A percentile compares a stretch with the other conserved stretches of the same genome.
These are phyloP conservation scores for Notothenia coriiceps DNA, from an alignment of 2,113 vertebrate genomes.

Conservation along the genomic window DNA sequence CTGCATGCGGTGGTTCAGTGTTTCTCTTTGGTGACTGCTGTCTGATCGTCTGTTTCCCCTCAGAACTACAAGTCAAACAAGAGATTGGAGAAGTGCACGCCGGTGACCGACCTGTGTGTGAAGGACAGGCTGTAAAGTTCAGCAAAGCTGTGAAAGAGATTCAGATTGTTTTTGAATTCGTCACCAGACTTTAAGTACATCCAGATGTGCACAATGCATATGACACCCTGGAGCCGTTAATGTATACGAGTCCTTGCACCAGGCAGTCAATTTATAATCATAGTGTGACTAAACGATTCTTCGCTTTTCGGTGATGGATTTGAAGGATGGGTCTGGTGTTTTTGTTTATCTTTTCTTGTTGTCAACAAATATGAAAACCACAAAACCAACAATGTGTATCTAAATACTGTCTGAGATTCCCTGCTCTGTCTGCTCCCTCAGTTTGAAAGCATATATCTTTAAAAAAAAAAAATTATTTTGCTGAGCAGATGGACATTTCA, in stretches of 20 bases:
- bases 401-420: not conserved
- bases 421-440: not conserved
- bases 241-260: not conserved
- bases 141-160: constrained; percentile 19
- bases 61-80: constrained; percentile 35
- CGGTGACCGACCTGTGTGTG: not conserved
- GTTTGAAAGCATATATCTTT: not conserved
- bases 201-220: constrained; percentile 42
- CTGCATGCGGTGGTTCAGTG: constrained; percentile 35
- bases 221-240: not conserved
- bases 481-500: not conserved
- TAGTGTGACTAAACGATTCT: not conserved
- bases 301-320: not conserved
- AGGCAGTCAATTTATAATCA: not conserved
- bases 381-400: not conserved
- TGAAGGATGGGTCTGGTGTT: not conserved
- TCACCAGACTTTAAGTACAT: constrained; percentile 6
- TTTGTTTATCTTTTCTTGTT: not conserved
- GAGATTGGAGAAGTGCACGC: not conserved
- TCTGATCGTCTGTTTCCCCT: constrained; percentile 62
- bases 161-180: constrained; percentile 8
- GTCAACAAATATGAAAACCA: constrained; percentile 10
- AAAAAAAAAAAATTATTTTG: not conserved
- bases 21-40: constrained; percentile 45
- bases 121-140: constrained; percentile 2